Percentiles rank a stretch among this genome's conserved stretches.
Conservation (phyloP, 2,888 invertebrate species). For the Acleris holmiana region DNA sequence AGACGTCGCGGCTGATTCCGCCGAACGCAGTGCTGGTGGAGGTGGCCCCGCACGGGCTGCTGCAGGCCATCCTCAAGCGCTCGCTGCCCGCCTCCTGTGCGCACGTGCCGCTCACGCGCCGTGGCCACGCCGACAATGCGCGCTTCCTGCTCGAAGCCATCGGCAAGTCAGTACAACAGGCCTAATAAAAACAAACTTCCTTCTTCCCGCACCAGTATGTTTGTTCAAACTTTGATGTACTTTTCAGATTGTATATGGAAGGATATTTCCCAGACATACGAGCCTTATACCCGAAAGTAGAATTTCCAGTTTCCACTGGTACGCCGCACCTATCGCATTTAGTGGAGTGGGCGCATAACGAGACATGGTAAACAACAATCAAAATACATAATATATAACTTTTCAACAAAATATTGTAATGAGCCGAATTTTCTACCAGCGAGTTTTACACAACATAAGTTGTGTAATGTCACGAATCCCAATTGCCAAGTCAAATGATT, state of each 20-base stretch:
- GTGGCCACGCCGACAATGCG: constrained; percentile 85
- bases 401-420: no score
- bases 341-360: constrained; percentile 92
- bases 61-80: constrained; percentile 93
- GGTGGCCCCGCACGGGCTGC: constrained; percentile 94
- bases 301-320: constrained; percentile 91
- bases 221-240: constrained; percentile 50
- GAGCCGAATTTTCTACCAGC: no score
- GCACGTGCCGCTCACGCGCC: constrained; percentile 90
- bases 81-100: constrained; percentile 86
- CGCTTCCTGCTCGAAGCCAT: constrained; percentile 84
- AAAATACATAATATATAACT: not conserved
- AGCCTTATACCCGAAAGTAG: constrained; percentile 88
- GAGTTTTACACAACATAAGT: no score
- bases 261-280: constrained; percentile 89
- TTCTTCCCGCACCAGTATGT: not conserved
- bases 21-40: constrained; percentile 92
- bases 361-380: constrained; percentile 82
- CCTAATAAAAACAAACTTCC: not conserved
- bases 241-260: constrained; percentile 87
- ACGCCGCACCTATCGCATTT: constrained; percentile 92
- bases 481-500: no score
- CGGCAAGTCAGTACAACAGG: constrained; percentile 81
- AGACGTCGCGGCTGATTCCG: constrained; percentile 90
- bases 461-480: no score